Evolutionary conservation across 2,797 vertebrate genomes (phyloP).

Genomic region (Argya squamiceps): DNA sequence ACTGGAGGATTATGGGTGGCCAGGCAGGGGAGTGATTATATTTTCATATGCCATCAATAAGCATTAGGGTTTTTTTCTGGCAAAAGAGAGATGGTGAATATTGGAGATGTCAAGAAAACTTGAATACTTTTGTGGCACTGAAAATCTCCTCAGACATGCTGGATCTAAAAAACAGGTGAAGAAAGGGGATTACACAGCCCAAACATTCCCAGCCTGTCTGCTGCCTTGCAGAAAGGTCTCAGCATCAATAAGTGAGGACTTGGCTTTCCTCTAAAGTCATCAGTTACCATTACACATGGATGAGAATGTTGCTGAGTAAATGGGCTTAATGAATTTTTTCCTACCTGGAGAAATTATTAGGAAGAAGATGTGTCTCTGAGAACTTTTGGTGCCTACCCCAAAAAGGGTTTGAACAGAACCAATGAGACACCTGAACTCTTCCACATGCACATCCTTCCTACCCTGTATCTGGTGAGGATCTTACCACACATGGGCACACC

Average conservation of each 20-base stretch:
- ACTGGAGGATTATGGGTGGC: neutral
- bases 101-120: neutral
- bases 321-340: neutral
- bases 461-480: neutral
- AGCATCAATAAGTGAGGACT: neutral
- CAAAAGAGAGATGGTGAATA: neutral
- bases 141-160: neutral
- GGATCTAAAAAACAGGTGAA: neutral
- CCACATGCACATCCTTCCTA: neutral
- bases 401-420: neutral
- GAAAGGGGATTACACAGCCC: neutral
- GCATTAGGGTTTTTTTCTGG: neutral
- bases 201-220: neutral
- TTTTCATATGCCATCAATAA: neutral
- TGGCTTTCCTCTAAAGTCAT: neutral
- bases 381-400: neutral
- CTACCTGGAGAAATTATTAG: neutral
- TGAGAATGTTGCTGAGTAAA: neutral
- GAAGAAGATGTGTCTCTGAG: neutral
- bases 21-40: neutral
- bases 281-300: neutral
- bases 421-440: neutral
- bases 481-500: neutral
- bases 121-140: neutral
- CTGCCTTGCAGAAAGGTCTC: neutral